A percentile compares a stretch with the other conserved stretches of the same genome.
These are phyloP conservation scores for Pachliopta kotzebuea DNA, from an alignment of 2,888 invertebrate genomes.

Conservation along the genomic window DNA sequence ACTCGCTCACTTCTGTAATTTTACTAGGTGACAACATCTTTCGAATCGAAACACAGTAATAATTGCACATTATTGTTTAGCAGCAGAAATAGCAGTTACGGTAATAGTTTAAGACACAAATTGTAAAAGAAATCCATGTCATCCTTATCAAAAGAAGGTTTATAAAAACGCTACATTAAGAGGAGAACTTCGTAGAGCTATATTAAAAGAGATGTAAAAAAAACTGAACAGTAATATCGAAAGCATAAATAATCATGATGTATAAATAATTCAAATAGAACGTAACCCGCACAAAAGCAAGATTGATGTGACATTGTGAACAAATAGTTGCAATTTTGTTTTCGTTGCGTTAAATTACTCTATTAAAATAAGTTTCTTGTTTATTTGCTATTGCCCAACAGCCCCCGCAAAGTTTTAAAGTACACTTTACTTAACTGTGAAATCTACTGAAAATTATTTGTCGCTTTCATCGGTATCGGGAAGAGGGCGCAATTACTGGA, in stretches of 20 bases:
- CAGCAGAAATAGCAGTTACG: too few relatives aligned
- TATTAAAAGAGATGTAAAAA: too few relatives aligned
- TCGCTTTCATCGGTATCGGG: slow-evolving; percentile 55
- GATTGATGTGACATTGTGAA: slow-evolving; percentile 13
- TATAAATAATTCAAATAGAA: slow-evolving; percentile 6
- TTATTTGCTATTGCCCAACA: slow-evolving; percentile 14
- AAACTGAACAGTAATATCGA: neutral
- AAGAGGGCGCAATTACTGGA: slow-evolving; percentile 65
- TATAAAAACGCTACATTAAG: too few relatives aligned
- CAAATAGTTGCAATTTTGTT: slow-evolving; percentile 19
- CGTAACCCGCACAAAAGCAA: slow-evolving; percentile 1
- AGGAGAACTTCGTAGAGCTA: too few relatives aligned
- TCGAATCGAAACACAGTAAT: too few relatives aligned
- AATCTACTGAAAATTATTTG: slow-evolving; percentile 66
- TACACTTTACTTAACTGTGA: slow-evolving; percentile 40
- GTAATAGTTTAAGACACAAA: too few relatives aligned
- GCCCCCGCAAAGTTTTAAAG: slow-evolving; percentile 8
- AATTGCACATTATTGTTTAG: too few relatives aligned
- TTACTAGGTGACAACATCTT: too few relatives aligned
- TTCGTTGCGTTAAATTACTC: slow-evolving; percentile 17
- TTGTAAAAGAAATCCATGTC: too few relatives aligned
- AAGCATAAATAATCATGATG: slow-evolving; percentile 11
- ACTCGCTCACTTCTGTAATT: too few relatives aligned
- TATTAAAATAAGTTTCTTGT: slow-evolving; percentile 4
- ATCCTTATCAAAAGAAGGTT: too few relatives aligned